Evolutionary conservation across 2,797 vertebrate species (phyloP).

Genomic region (Leontocebus nigricollis): DNA sequence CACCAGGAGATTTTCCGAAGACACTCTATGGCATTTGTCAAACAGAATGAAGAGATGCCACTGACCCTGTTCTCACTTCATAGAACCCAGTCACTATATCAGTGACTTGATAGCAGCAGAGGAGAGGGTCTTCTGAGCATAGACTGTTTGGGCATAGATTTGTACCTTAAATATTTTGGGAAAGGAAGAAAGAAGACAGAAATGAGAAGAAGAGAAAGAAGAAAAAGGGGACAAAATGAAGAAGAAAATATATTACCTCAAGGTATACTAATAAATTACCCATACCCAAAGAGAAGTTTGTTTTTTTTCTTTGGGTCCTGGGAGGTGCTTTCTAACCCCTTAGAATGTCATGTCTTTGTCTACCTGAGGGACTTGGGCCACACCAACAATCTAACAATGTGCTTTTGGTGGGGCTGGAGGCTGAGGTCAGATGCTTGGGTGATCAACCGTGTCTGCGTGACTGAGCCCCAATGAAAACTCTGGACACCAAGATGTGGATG

Average conservation of each 20-base stretch:
- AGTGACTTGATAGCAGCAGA: not conserved
- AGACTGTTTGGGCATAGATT: not conserved
- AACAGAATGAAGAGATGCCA: not conserved
- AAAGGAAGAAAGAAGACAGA: not conserved
- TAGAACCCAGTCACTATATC: not conserved
- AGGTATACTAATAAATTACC: not conserved
- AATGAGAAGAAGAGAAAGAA: not conserved
- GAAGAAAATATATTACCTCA: not conserved
- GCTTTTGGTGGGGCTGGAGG: not conserved
- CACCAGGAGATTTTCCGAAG: not conserved
- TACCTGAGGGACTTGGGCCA: not conserved
- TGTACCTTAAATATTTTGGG: not conserved
- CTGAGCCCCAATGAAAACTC: not conserved
- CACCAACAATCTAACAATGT: not conserved
- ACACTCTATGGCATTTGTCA: not conserved
- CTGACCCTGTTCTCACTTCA: not conserved
- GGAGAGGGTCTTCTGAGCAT: not conserved
- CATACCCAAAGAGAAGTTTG: not conserved
- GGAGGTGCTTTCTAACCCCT: not conserved
- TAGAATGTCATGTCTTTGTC: not conserved
- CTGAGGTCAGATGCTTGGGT: not conserved
- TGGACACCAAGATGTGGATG: not conserved
- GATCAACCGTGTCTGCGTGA: not conserved
- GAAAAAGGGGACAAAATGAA: not conserved
- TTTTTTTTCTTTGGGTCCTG: not conserved